phyloP scores from a whole-genome alignment of 2,888 invertebrate genomes.

The Nomada fabriciana region DNA sequence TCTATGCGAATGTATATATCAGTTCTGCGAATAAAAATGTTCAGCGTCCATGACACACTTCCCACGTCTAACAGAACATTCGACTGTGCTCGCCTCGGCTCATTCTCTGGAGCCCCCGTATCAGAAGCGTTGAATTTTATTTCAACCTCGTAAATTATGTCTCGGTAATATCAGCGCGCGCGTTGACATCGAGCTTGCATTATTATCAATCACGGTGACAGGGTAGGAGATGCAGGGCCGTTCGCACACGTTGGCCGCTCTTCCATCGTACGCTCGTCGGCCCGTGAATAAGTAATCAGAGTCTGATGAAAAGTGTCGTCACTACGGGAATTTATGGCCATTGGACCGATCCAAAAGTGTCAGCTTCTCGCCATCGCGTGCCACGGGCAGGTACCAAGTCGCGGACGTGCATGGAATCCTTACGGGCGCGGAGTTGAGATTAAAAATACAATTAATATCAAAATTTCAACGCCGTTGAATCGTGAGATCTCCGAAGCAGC shows the following conservation, averaged over 20 bases:
- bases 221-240: conserved; percentile 51
- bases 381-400: conserved; percentile 37
- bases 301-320: conserved; percentile 78
- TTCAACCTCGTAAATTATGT: conserved; percentile 79
- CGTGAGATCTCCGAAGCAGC: neutral
- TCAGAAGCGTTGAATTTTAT: conserved; percentile 73
- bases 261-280: conserved; percentile 71
- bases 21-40: neutral
- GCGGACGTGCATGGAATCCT: conserved; percentile 50
- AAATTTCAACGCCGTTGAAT: neutral
- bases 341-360: conserved; percentile 71
- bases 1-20: neutral
- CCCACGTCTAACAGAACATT: conserved; percentile 17
- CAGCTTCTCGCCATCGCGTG: conserved; percentile 60
- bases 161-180: conserved; percentile 74
- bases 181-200: conserved; percentile 72
- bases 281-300: conserved; percentile 78
- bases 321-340: conserved; percentile 73
- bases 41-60: conserved; percentile 25
- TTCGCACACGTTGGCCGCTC: conserved; percentile 52
- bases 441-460: neutral
- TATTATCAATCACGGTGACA: conserved; percentile 81
- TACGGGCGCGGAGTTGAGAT: neutral
- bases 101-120: conserved; percentile 18
- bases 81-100: conserved; percentile 1